Percentiles rank a stretch among this genome's conserved stretches.
These are phyloP conservation scores for Drosophila atripex DNA, from an alignment of 2,888 invertebrate species.

Conservation along the genomic window DNA sequence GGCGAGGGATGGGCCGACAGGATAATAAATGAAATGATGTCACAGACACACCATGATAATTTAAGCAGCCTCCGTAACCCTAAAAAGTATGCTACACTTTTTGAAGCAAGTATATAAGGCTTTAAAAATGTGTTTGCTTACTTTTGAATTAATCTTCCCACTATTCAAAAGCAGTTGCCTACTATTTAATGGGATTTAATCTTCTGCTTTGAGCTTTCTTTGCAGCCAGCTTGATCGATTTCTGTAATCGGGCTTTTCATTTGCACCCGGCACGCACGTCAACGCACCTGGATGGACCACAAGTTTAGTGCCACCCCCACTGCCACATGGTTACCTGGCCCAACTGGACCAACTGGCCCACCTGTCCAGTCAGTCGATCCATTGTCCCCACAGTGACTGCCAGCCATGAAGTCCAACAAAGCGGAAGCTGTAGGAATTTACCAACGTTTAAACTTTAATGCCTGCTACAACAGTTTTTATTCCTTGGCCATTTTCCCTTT, in stretches of 20 bases:
- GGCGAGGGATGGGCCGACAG: constrained; percentile 44
- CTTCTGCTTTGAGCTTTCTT: constrained; percentile 12
- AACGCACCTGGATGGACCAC: constrained; percentile 37
- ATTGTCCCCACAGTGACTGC: constrained; percentile 48
- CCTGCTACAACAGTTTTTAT: constrained; percentile 69
- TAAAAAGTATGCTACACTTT: constrained; percentile 36
- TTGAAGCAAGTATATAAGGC: neutral
- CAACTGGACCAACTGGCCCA: constrained; percentile 37
- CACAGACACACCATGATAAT: no score
- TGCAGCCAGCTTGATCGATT: constrained; percentile 54
- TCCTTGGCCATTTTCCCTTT: constrained; percentile 35
- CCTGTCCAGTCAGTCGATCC: constrained; percentile 38
- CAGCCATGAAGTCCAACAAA: constrained; percentile 62
- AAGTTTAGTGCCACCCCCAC: neutral
- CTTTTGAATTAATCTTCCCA: neutral
- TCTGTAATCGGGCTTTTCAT: constrained; percentile 52
- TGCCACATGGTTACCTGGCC: constrained; percentile 19
- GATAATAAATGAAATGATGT: constrained; percentile 41
- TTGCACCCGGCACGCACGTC: constrained; percentile 34
- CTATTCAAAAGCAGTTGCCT: neutral
- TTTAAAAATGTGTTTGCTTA: neutral
- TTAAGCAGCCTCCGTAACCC: constrained; percentile 6
- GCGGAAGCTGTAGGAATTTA: constrained; percentile 78
- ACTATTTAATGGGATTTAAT: neutral
- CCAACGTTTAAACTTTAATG: constrained; percentile 79